Base-by-base conservation (phyloP, 2,113 vertebrate genomes). In the Anthoscopus minutus region DNA sequence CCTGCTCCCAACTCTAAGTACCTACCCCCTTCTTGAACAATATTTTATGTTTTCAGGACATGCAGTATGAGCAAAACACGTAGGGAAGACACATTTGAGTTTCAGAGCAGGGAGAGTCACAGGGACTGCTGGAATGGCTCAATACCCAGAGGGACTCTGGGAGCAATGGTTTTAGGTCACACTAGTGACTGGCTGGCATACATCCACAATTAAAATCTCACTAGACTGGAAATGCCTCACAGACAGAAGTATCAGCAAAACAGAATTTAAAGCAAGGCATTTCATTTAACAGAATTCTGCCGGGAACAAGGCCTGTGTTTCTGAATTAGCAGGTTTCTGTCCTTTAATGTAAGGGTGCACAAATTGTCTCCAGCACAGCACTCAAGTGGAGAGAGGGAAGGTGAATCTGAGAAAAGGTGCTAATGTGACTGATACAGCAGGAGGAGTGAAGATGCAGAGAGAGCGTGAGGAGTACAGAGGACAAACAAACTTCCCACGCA, bases 191-290 rank as follows among this genome's bases (percentile, higher is more conserved):
- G 90, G 67, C 92, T 97, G 95, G 92, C 87, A 94, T 60, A 88
- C 56, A 85, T 94, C 93, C 93, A 94, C 79, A 74, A 81, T 78
- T 94, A 65, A 79, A 96, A 93, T 96, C 92, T 91, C 94, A 92
- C 89, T 82, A 92, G 94, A 96, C 93, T 95, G 92, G 94, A 96
- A 95, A 94, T 61, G 88, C 80, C 73, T 92, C 94, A 92, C 94
- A 95, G 94, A 92, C 92, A 95, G 81, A 92, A 93, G 78, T 93
- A 96, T 94, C 86, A 94, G 95, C 94, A 96, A 94, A 93, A 96
- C 23, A 84, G 89, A 90, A 73, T 86, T 82, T 71, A 31, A 66
- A 74, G 70, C 72, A 86, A 91, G 54, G 87, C 71, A 80, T 53
- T 95, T 91, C n/a, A 42, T 66, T 80, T 81, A 66, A 86, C 66